These are phyloP conservation scores for Drepana falcataria DNA, from an alignment of 2,888 invertebrate genomes.

Conservation along the genomic window DNA sequence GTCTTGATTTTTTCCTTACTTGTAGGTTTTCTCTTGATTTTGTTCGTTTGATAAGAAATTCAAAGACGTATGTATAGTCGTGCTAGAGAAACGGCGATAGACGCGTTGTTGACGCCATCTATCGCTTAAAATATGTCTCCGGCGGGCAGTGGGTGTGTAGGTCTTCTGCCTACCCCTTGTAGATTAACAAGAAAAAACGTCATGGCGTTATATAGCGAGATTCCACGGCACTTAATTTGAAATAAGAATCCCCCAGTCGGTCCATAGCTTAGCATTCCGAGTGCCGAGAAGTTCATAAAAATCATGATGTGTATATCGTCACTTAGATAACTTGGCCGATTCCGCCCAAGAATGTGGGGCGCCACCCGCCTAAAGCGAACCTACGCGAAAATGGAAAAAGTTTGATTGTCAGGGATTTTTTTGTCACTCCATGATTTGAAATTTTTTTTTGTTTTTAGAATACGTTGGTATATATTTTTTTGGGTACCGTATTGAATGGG, in stretches of 20 bases:
- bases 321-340: conserved; percentile 42
- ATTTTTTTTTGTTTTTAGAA: conserved; percentile 48
- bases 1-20: too few species aligned
- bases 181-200: too few species aligned
- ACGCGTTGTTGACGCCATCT: too few species aligned
- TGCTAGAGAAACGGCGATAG: too few species aligned
- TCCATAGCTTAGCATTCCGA: conserved; percentile 13
- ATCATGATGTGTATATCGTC: conserved; percentile 50
- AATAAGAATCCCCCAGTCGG: not conserved
- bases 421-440: conserved; percentile 61
- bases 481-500: not conserved
- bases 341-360: conserved; percentile 22
- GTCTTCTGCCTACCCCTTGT: too few species aligned
- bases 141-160: too few species aligned
- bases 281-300: conserved; percentile 34
- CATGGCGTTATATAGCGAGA: too few species aligned
- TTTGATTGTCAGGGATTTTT: conserved; percentile 64
- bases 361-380: conserved; percentile 45
- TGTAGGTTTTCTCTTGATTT: too few species aligned
- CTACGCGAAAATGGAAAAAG: conserved; percentile 69
- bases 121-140: too few species aligned
- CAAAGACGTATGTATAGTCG: too few species aligned
- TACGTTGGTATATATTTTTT: conserved; percentile 7
- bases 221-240: too few species aligned
- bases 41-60: too few species aligned